A percentile compares a stretch with the other conserved stretches of the same genome.
Conservation (phyloP, 1,140 invertebrate genomes). For the Drosophila pachea region DNA sequence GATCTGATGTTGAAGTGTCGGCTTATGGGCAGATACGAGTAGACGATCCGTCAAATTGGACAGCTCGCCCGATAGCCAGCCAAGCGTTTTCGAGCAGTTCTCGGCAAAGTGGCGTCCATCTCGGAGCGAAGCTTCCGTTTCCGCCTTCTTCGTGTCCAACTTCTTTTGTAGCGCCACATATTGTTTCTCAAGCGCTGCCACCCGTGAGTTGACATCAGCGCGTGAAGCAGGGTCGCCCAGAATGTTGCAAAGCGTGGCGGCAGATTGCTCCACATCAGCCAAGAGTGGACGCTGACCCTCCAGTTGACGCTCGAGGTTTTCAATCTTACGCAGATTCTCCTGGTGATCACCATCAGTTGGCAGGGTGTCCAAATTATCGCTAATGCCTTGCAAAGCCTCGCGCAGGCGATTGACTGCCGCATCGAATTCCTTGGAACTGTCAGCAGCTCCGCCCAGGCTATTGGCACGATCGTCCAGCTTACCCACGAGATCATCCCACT, state of each 20-base stretch:
- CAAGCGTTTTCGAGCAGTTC: constrained; percentile 90
- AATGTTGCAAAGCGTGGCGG: constrained; percentile 90
- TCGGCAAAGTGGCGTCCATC: constrained; percentile 92
- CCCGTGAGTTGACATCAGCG: constrained; percentile 93
- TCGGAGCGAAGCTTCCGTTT: constrained; percentile 91
- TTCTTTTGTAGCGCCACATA: constrained; percentile 93
- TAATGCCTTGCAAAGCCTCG: constrained; percentile 90
- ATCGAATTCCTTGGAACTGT: constrained; percentile 94
- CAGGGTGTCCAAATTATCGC: constrained; percentile 91
- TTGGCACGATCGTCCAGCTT: constrained; percentile 90
- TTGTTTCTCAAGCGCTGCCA: constrained; percentile 89
- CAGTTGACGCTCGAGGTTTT: constrained; percentile 91
- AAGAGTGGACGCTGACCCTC: constrained; percentile 91
- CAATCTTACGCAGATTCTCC: constrained; percentile 90
- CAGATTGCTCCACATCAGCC: constrained; percentile 92
- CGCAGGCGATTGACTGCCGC: constrained; percentile 88
- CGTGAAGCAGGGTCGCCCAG: constrained; percentile 94
- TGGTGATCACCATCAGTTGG: constrained; percentile 91
- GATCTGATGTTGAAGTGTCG: constrained; percentile 91
- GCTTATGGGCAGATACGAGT: constrained; percentile 91
- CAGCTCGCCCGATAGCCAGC: constrained; percentile 91
- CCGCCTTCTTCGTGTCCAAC: constrained; percentile 92
- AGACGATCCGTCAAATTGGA: constrained; percentile 87
- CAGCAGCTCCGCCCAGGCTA: constrained; percentile 91
- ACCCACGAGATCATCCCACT: constrained; percentile 88